Conservation (phyloP, 2,888 invertebrate genomes). For the Coremacera marginata region DNA sequence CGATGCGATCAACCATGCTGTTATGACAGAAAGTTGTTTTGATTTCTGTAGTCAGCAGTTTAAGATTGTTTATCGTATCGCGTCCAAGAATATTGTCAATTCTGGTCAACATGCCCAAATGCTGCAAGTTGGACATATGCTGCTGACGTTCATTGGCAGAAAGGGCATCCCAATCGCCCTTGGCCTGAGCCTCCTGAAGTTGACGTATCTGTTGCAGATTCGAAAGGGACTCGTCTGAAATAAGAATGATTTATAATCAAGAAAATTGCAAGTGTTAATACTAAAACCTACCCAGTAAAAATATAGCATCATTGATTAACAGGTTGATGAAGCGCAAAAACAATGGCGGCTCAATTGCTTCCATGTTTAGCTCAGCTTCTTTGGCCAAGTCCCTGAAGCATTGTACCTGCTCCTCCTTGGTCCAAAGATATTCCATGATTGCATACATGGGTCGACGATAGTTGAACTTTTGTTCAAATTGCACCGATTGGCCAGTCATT, state of each 20-base stretch:
- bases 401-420: slow-evolving; percentile 80
- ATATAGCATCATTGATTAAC: slow-evolving; percentile 97
- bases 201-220: slow-evolving; percentile 91
- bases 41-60: slow-evolving; percentile 81
- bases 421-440: slow-evolving; percentile 93
- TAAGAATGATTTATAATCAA: not conserved
- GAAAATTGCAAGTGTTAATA: too few relatives aligned
- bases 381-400: slow-evolving; percentile 82
- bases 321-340: slow-evolving; percentile 96
- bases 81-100: slow-evolving; percentile 93
- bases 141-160: slow-evolving; percentile 80
- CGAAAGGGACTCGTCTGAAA: slow-evolving; percentile 81
- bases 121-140: slow-evolving; percentile 79
- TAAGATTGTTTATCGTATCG: slow-evolving; percentile 87
- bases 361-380: slow-evolving; percentile 89
- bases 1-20: slow-evolving; percentile 92
- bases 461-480: slow-evolving; percentile 97
- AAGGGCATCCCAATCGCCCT: slow-evolving; percentile 80
- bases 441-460: slow-evolving; percentile 96
- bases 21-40: slow-evolving; percentile 89
- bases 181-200: slow-evolving; percentile 80
- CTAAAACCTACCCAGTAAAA: slow-evolving; percentile 75
- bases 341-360: slow-evolving; percentile 89
- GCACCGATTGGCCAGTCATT: slow-evolving; percentile 95
- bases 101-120: slow-evolving; percentile 85